phyloP scores from a whole-genome alignment of 2,113 vertebrate species.

The Bufo bufo region DNA sequence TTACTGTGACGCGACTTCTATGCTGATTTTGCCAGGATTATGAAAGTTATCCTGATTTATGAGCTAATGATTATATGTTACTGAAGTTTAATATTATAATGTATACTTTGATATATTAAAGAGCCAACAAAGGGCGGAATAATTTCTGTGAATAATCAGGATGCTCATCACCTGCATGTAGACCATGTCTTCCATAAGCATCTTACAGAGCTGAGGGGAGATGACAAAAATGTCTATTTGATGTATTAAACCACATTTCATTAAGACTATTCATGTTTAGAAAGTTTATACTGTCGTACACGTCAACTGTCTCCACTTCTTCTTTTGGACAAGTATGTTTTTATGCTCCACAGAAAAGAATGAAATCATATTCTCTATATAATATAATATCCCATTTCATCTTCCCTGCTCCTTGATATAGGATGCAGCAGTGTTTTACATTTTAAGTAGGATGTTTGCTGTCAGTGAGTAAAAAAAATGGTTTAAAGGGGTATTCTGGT shows the following conservation, averaged over 20 bases:
- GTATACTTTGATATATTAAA: conserved; percentile 58
- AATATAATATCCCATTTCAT: neutral
- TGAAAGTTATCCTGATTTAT: conserved; percentile 39
- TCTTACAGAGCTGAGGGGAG: conserved; percentile 39
- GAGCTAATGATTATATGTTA: conserved; percentile 46
- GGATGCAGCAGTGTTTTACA: neutral
- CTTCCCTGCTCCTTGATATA: neutral
- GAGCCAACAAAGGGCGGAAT: conserved; percentile 43
- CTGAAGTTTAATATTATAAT: conserved; percentile 52
- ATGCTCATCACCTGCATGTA: conserved; percentile 40
- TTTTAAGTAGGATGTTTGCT: too few species aligned
- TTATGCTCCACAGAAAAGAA: neutral
- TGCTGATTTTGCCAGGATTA: conserved; percentile 23
- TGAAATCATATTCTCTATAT: neutral
- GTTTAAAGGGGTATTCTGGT: too few species aligned
- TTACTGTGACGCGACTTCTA: neutral
- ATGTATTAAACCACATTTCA: conserved; percentile 14
- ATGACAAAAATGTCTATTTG: conserved; percentile 2
- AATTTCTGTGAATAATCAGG: conserved; percentile 44
- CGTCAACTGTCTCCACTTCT: neutral
- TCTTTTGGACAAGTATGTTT: neutral
- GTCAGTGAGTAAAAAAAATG: too few species aligned
- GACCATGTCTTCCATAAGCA: conserved; percentile 21
- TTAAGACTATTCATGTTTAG: neutral
- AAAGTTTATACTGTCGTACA: neutral